These are phyloP conservation scores for Olivierus martensii DNA, from an alignment of 1,140 invertebrate genomes.

Conservation along the genomic window DNA sequence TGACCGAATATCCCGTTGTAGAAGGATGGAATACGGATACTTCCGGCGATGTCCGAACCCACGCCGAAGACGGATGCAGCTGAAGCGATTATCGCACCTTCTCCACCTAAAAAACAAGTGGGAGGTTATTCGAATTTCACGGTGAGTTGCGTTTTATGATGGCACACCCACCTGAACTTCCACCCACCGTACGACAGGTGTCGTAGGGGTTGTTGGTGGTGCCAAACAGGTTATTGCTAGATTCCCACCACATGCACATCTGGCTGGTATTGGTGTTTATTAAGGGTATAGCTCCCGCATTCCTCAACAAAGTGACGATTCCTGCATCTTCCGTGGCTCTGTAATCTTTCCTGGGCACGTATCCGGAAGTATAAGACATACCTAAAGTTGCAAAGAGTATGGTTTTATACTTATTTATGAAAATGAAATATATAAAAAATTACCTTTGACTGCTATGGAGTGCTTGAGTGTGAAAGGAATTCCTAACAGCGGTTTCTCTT, in stretches of 20 bases:
- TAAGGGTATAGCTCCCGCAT: slow-evolving; percentile 61
- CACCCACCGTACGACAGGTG: slow-evolving; percentile 61
- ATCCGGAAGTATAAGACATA: slow-evolving; percentile 41
- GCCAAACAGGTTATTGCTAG: slow-evolving; percentile 72
- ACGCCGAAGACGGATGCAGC: slow-evolving; percentile 62
- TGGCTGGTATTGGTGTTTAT: slow-evolving; percentile 74
- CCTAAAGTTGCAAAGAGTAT: too few species aligned
- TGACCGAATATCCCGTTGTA: slow-evolving; percentile 77
- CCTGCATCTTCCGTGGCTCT: slow-evolving; percentile 49
- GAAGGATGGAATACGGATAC: slow-evolving; percentile 63
- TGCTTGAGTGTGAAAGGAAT: slow-evolving; percentile 23
- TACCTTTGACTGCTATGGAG: slow-evolving; percentile 20
- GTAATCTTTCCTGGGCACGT: slow-evolving; percentile 30
- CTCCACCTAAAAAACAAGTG: slow-evolving; percentile 13
- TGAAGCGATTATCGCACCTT: slow-evolving; percentile 36
- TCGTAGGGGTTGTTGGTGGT: slow-evolving; percentile 78
- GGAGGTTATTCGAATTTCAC: too few species aligned
- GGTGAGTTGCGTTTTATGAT: too few species aligned
- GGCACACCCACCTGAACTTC: slow-evolving; percentile 25
- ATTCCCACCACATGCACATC: slow-evolving; percentile 69
- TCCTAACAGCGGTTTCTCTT: slow-evolving; percentile 19
- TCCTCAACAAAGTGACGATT: slow-evolving; percentile 41
- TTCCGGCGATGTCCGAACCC: slow-evolving; percentile 71
- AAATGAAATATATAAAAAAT: too few species aligned
- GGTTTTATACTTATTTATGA: too few species aligned